Percentiles rank a stretch among this genome's conserved stretches.
Evolutionary conservation across 64 coral and sea anemone species (phyloP).

Genomic region (Stichodactyla mertensii): DNA sequence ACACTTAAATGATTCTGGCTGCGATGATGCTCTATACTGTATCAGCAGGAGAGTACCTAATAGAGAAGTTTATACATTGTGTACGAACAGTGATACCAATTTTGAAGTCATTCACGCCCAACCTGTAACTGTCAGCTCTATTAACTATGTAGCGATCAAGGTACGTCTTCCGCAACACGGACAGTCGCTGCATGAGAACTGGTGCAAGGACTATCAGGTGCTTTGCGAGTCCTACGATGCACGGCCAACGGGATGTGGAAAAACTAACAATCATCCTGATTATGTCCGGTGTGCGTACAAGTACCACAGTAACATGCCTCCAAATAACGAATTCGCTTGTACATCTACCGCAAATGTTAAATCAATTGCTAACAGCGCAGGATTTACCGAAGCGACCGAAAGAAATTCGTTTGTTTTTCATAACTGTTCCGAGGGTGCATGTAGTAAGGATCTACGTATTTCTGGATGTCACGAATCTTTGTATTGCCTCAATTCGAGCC

Average conservation of each 20-base stretch:
- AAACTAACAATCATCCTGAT: neutral
- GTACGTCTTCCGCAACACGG: conserved; percentile 2
- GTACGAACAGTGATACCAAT: neutral
- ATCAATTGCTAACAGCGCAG: neutral
- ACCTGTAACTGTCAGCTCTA: neutral
- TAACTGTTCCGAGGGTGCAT: neutral
- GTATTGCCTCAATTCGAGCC: conserved; percentile 1
- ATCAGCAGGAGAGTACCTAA: neutral
- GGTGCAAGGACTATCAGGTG: conserved; percentile 43
- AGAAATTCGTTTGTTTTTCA: conserved; percentile 28
- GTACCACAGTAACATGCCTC: conserved; percentile 21
- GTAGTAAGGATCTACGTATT: neutral
- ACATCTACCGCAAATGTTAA: neutral
- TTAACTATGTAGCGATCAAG: conserved; percentile 22
- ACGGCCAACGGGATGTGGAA: conserved; percentile 20
- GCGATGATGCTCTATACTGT: conserved; percentile 30
- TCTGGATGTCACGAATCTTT: conserved; percentile 26
- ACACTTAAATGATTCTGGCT: conserved; percentile 21
- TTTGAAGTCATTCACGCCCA: conserved; percentile 13
- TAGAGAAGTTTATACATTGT: conserved; percentile 39
- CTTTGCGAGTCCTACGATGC: conserved; percentile 42
- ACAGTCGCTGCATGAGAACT: conserved; percentile 28
- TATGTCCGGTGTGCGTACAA: neutral
- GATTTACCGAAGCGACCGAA: neutral
- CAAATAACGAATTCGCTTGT: conserved; percentile 11